Evolutionary conservation across 2,797 vertebrate genomes (phyloP), one percentile per base, ranked within the genome.

Genomic region (Pangasius djambal): DNA sequence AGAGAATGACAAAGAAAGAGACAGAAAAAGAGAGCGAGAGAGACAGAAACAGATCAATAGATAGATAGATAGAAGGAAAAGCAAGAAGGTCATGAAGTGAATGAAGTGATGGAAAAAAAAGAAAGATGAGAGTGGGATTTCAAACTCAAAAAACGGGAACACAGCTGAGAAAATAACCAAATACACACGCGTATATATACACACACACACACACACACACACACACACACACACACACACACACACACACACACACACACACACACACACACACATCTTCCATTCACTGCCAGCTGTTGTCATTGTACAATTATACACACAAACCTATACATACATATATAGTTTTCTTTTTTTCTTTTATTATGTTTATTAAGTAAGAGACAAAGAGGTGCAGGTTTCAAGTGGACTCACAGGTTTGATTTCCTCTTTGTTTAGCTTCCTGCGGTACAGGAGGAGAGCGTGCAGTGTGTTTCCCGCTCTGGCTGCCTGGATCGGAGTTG

Each of bases 401-500:
- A 75, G 70, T 85, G 16, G 70, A 95, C 96, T 95, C 92, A 97
- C 97, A 88, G 97, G 97, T 92, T 96, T 96, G 15, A 97, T 87
- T 89, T 97, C 96, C 88, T 97, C 96, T 89, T 94, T 93, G 95
- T 96, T 96, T 85, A 97, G 95, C 90, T 96, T 96, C 63, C 95
- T 94, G 82, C 96, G 95, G 91, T 97, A 97, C 34, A 96, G 90
- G 57, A 97, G 95, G 59, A 95, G 91, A 0, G 96, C 94, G 0
- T 97, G 93, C 74, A 97, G 94, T 52, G 93, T 94, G 94, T 97
- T 97, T 34, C 97, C 97, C 0, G 97, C 97, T 69, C 97, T 91
- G 50, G 97, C 97, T 0, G 96, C 95, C 92, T 96, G 98, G 63
- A 98, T 92, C n/a, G 95, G 95, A 0, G 98, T 99, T 4, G 98